Evolutionary conservation across 2,113 vertebrate genomes (phyloP).

Genomic region (Fulica atra): DNA sequence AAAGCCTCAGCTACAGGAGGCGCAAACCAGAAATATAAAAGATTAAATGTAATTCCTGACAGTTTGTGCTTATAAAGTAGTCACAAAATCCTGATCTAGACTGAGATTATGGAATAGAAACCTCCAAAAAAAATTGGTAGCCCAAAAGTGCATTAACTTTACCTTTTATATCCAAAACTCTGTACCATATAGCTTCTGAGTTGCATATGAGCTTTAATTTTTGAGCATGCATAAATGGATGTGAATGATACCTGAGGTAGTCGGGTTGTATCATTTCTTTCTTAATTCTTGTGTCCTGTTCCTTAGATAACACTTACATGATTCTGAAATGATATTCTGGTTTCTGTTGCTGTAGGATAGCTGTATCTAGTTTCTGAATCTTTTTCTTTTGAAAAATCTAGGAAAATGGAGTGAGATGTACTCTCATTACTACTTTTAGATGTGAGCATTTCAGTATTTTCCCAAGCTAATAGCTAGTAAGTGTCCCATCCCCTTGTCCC

Average conservation of each 20-base stretch:
- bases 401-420: not conserved
- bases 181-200: not conserved
- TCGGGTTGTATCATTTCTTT: not conserved
- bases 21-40: not conserved
- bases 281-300: not conserved
- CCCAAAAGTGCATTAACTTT: not conserved
- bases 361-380: not conserved
- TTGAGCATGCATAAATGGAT: not conserved
- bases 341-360: not conserved
- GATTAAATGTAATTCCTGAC: not conserved
- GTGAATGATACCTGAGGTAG: not conserved
- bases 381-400: not conserved
- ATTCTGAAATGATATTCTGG: not conserved
- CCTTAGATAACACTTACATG: not conserved
- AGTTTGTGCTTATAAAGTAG: not conserved
- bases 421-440: not conserved
- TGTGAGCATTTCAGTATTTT: not conserved
- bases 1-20: not conserved
- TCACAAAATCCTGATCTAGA: not conserved
- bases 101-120: not conserved
- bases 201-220: not conserved
- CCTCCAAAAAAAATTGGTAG: not conserved
- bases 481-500: not conserved
- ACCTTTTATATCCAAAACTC: not conserved
- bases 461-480: not conserved